Evolutionary conservation across 2,113 vertebrate species (phyloP).

Genomic region (Struthidea cinerea): DNA sequence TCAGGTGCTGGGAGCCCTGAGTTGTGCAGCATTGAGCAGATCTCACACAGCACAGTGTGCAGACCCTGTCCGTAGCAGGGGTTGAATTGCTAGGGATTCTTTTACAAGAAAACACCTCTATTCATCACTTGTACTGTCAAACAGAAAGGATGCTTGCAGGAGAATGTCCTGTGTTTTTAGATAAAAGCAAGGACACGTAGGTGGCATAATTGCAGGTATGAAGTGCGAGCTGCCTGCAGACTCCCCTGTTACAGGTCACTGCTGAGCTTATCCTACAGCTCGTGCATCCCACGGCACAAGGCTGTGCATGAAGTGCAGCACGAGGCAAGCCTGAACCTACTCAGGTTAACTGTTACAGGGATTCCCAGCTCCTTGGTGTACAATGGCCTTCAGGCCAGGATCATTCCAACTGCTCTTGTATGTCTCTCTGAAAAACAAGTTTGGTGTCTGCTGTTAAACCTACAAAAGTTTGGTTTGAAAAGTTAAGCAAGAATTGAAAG

Average conservation of each 20-base stretch:
- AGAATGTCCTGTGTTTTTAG: neutral
- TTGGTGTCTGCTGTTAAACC: neutral
- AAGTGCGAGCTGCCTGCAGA: neutral
- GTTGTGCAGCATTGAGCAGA: neutral
- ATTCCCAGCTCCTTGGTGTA: neutral
- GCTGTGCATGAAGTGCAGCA: fast-evolving
- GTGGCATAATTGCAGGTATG: neutral
- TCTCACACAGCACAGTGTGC: neutral
- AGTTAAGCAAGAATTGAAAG: neutral
- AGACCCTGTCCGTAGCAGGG: neutral
- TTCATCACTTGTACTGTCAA: neutral
- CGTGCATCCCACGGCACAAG: neutral
- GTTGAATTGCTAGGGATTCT: neutral
- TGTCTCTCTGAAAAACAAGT: neutral
- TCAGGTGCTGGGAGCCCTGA: neutral
- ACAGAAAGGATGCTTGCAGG: neutral
- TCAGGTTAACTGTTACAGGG: neutral
- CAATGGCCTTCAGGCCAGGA: neutral
- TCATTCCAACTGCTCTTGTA: neutral
- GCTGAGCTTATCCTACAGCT: neutral
- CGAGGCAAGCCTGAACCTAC: neutral
- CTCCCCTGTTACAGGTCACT: neutral
- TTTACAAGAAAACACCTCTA: neutral
- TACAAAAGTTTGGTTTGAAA: neutral
- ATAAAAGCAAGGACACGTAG: neutral